Evolutionary conservation across 2,888 invertebrate species (phyloP).

Genomic region (Icerya purchasi): DNA sequence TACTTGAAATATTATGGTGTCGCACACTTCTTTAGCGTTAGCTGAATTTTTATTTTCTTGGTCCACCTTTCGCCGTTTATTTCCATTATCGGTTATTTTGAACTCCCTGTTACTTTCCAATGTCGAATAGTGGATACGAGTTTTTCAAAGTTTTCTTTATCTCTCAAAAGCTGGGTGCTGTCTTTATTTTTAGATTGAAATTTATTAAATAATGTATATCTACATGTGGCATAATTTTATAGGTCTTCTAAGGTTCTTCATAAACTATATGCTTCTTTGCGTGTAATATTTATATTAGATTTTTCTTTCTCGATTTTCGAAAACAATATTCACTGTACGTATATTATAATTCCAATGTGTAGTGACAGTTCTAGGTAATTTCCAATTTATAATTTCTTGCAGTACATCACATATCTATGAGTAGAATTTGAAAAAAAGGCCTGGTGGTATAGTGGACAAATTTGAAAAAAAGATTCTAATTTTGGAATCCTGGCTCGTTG

Average conservation of each 20-base stretch:
- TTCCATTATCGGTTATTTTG: not conserved
- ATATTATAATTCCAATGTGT: not conserved
- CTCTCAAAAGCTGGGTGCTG: not conserved
- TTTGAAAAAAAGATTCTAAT: too few species aligned
- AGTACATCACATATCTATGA: not conserved
- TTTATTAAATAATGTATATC: not conserved
- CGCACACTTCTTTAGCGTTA: not conserved
- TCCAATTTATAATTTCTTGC: not conserved
- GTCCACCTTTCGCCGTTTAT: not conserved
- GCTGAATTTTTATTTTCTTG: not conserved
- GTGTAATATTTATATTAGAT: not conserved
- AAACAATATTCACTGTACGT: not conserved
- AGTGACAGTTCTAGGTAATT: not conserved
- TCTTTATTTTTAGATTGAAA: not conserved
- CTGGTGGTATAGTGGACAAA: not conserved
- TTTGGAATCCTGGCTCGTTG: too few species aligned
- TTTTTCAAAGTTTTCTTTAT: not conserved
- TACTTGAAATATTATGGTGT: not conserved
- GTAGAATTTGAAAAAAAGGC: too few species aligned
- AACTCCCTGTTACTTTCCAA: not conserved
- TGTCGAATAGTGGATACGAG: not conserved
- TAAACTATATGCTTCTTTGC: not conserved
- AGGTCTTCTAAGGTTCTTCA: not conserved
- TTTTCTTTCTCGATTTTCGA: not conserved
- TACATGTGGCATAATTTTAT: not conserved